Evolutionary conservation across 2,797 vertebrate species (phyloP).

Genomic region (Ptychadena robeensis): DNA sequence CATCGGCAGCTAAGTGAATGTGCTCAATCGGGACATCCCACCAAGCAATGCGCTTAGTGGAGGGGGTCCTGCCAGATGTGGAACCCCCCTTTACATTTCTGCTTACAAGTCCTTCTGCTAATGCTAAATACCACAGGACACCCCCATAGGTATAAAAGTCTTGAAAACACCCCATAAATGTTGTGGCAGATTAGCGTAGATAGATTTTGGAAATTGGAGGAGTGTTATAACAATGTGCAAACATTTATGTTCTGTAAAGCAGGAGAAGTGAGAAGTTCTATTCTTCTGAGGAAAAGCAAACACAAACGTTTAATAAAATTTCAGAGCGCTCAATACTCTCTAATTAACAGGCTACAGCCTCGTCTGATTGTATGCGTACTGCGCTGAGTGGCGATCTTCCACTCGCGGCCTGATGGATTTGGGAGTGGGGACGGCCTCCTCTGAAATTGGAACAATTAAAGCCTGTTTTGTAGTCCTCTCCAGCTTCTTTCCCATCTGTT

Average conservation of each 20-base stretch:
- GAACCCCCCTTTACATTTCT: too few species aligned
- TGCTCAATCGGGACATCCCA: too few species aligned
- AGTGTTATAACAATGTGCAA: too few species aligned
- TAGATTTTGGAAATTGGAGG: too few species aligned
- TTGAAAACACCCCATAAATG: too few species aligned
- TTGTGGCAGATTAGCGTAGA: too few species aligned
- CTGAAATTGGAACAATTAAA: conserved; percentile 40
- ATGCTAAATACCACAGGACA: too few species aligned
- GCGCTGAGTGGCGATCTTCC: neutral
- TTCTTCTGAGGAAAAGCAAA: neutral
- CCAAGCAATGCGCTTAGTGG: too few species aligned
- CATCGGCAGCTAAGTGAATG: too few species aligned
- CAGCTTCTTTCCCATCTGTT: conserved; percentile 33
- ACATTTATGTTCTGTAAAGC: neutral
- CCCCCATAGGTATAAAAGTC: too few species aligned
- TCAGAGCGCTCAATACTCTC: neutral
- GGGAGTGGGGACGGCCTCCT: neutral
- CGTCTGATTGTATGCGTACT: neutral
- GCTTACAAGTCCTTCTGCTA: too few species aligned
- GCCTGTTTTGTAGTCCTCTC: neutral
- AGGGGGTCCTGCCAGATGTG: too few species aligned
- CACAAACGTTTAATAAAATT: neutral
- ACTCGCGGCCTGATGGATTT: conserved; percentile 2
- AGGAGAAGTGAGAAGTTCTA: neutral
- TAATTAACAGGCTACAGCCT: neutral